Conservation (phyloP, 2,888 invertebrate genomes). For the Cephonodes hylas region DNA sequence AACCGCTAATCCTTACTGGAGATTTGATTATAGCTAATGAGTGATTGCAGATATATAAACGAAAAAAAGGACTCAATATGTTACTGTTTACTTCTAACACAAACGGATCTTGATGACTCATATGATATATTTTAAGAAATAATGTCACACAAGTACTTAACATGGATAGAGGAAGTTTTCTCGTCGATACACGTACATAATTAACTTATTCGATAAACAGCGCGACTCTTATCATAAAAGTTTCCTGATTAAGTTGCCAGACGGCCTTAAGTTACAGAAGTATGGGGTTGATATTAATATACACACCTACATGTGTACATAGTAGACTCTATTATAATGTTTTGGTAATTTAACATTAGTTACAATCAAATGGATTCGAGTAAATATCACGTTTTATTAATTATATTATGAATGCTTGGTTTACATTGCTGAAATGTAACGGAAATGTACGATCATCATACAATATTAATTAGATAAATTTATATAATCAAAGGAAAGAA, state of each 20-base stretch:
- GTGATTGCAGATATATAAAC: no score
- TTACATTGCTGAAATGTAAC: no score
- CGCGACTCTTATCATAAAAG: slow-evolving; percentile 16
- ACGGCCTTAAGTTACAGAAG: slow-evolving; percentile 8
- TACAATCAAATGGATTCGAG: no score
- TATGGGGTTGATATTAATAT: not conserved
- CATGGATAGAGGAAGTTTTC: not conserved
- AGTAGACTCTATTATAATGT: no score
- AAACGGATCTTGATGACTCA: not conserved
- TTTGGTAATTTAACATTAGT: no score
- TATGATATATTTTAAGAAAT: not conserved
- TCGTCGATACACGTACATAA: not conserved
- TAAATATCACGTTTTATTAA: not conserved
- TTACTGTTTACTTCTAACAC: not conserved
- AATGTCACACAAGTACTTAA: not conserved
- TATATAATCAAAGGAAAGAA: no score
- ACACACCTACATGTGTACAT: no score
- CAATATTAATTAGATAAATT: no score
- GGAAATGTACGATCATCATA: no score
- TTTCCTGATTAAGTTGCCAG: slow-evolving; percentile 25
- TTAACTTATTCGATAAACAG: slow-evolving; percentile 20
- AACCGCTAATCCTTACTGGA: no score
- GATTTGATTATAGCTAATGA: not conserved
- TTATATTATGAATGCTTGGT: no score
- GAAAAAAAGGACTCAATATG: no score